These are phyloP conservation scores for Sebastes goodei DNA, from an alignment of 2,797 vertebrate genomes.

Conservation along the genomic window DNA sequence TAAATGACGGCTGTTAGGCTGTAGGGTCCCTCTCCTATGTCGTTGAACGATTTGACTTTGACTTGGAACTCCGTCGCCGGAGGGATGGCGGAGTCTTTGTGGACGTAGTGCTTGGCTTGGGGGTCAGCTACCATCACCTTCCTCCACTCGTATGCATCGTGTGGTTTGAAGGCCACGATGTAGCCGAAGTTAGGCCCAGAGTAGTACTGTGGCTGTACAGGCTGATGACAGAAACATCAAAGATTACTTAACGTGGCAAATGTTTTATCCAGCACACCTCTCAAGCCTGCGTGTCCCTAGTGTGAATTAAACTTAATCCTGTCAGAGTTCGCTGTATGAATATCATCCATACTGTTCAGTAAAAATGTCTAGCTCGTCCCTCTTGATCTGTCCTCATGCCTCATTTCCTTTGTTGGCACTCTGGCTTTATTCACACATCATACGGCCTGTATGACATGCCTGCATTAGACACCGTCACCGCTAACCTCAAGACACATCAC, in stretches of 20 bases:
- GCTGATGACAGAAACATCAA: conserved; percentile 77
- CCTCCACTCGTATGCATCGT: conserved; percentile 86
- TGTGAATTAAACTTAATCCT: not conserved
- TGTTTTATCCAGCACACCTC: not conserved
- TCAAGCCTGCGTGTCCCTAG: not conserved
- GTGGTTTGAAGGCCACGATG: conserved; percentile 92
- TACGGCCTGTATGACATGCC: conserved; percentile 9
- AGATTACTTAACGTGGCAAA: not conserved
- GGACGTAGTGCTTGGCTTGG: conserved; percentile 87
- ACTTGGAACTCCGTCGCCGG: conserved; percentile 90
- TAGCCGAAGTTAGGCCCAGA: conserved; percentile 95
- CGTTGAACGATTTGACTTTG: conserved; percentile 96
- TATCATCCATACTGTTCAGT: not conserved
- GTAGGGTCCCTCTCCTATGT: conserved; percentile 91
- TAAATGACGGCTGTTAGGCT: conserved; percentile 88
- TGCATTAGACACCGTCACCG: conserved; percentile 10
- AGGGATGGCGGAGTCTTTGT: conserved; percentile 90
- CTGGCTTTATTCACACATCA: conserved; percentile 16
- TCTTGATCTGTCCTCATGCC: conserved; percentile 4
- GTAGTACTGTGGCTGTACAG: conserved; percentile 93
- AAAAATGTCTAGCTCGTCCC: not conserved
- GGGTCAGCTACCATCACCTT: conserved; percentile 90
- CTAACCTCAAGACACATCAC: conserved; percentile 24
- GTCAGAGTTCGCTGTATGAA: not conserved
- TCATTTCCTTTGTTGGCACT: conserved; percentile 40